Conservation (phyloP, 2,888 invertebrate genomes). For the Lingula anatina region DNA sequence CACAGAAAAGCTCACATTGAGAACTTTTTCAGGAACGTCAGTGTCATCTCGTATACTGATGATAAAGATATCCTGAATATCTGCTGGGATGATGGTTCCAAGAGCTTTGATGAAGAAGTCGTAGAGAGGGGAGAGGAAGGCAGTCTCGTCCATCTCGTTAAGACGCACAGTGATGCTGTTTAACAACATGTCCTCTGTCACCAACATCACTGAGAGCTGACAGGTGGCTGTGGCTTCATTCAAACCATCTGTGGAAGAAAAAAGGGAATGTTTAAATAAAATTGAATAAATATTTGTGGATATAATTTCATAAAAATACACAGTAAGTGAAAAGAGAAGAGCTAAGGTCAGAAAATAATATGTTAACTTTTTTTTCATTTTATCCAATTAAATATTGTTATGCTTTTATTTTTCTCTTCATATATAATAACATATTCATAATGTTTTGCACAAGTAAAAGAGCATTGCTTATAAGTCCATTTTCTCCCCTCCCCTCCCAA, state of each 20-base stretch:
- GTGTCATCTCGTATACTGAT: constrained; percentile 91
- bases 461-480: too few species aligned
- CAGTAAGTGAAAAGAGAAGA: too few species aligned
- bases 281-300: not conserved
- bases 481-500: too few species aligned
- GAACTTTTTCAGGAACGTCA: constrained; percentile 71
- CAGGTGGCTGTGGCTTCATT: constrained; percentile 91
- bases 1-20: constrained; percentile 92
- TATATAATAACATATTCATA: too few species aligned
- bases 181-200: constrained; percentile 89
- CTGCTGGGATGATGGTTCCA: constrained; percentile 86
- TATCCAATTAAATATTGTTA: too few species aligned
- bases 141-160: constrained; percentile 87
- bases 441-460: too few species aligned
- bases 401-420: too few species aligned
- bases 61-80: constrained; percentile 84
- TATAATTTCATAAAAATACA: too few species aligned
- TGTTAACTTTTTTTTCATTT: too few species aligned
- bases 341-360: too few species aligned
- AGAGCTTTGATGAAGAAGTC: constrained; percentile 82
- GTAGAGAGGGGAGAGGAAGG: constrained; percentile 82
- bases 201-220: constrained; percentile 81
- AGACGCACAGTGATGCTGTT: constrained; percentile 90
- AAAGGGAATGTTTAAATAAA: not conserved
- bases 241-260: constrained; percentile 67